Evolutionary conservation across 2,113 vertebrate species (phyloP), one percentile per base, ranked within the genome.

Genomic region (Oreotrochilus melanogaster): DNA sequence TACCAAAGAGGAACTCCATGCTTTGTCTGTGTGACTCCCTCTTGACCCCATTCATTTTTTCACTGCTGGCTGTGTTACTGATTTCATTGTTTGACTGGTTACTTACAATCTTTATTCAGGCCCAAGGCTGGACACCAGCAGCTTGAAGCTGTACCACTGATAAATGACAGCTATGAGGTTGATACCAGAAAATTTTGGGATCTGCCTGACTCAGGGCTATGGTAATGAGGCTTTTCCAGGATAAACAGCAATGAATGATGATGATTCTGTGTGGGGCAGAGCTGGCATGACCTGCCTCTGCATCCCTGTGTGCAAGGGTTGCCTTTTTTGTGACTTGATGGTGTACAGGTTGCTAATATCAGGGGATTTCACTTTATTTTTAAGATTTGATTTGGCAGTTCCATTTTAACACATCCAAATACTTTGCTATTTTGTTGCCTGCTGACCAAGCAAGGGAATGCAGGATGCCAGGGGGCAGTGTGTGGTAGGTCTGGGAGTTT

Each of bases 111-210:
- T 76, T 82, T 22, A 42, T 16, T 22, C 30, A 18, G 6, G 8
- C 19, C 57, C 28, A 35, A 53, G 18, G 30, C 51, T 58, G 64
- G 69, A 62, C 48, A 37, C 19, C 62, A 51, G 23, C 47, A 70
- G 8, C 56, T 64, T 62, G 62, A 57, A 64, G 43, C 8, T 1
- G 1, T 14, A 9, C 31, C 2, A 4, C 50, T 30, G 45, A 14
- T 15, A 72, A 72, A 31, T 14, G n/a, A 27, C 15, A 56, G 54
- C 3, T 1, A 43, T 14, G 15, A 75, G 35, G 1, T 0, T 4
- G 42, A n/a, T 28, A 37, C 6, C 18, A 57, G 50, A 37, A 33
- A 64, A 45, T 17, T 48, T 16, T 1, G 56, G 50, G 35, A 10
- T n/a, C 50, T 51, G 19, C 35, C 19, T 45, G 23, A 37, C 17